Conservation (phyloP, 1,140 invertebrate genomes). For the Formica selysi region DNA sequence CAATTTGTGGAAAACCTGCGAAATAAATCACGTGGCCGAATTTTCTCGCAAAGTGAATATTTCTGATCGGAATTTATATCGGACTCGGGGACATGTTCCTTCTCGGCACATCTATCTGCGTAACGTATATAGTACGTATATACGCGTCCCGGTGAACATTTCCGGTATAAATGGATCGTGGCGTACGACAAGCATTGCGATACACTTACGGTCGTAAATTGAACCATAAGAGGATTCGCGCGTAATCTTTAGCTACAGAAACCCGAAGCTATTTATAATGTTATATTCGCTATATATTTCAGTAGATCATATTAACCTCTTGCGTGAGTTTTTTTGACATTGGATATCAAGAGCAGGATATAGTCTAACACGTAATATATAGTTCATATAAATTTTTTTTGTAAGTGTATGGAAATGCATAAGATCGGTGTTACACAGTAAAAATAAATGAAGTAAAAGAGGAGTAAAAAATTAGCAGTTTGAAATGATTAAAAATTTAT, state of each 20-base stretch:
- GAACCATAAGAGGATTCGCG: slow-evolving; percentile 28
- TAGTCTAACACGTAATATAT: neutral
- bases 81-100: slow-evolving; percentile 19
- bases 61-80: slow-evolving; percentile 72
- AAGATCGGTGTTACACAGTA: neutral
- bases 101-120: neutral
- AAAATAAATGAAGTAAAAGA: neutral
- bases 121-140: slow-evolving; percentile 16
- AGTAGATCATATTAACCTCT: slow-evolving; percentile 40
- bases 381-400: neutral
- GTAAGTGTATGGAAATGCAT: neutral
- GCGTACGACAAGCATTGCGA: slow-evolving; percentile 48
- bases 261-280: slow-evolving; percentile 36
- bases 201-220: slow-evolving; percentile 59
- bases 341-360: neutral
- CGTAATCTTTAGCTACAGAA: slow-evolving; percentile 35
- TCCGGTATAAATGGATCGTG: slow-evolving; percentile 63
- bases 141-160: slow-evolving; percentile 59
- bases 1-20: slow-evolving; percentile 33
- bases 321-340: neutral
- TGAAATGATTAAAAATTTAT: neutral
- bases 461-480: neutral
- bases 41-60: slow-evolving; percentile 66
- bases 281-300: slow-evolving; percentile 43
- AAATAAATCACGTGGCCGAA: slow-evolving; percentile 65